These are phyloP conservation scores for Cotesia chilonis DNA, from an alignment of 1,140 invertebrate genomes.

Conservation along the genomic window DNA sequence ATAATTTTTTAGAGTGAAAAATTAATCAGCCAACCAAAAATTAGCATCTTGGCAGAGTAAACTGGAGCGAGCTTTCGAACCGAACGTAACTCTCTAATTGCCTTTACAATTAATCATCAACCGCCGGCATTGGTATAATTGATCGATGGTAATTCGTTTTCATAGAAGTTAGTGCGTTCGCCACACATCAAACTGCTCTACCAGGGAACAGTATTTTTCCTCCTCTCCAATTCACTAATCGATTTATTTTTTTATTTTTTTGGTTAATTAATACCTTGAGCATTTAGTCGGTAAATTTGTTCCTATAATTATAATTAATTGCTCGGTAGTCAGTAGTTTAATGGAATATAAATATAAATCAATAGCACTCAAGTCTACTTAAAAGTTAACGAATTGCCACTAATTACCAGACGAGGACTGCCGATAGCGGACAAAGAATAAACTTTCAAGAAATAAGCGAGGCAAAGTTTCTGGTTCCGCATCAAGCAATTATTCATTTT, in stretches of 20 bases:
- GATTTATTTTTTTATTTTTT: conserved; percentile 3
- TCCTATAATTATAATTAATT: no score
- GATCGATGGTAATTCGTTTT: conserved; percentile 35
- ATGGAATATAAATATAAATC: no score
- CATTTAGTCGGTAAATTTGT: no score
- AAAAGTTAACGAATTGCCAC: not conserved
- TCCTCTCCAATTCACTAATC: conserved; percentile 15
- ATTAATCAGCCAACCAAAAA: no score
- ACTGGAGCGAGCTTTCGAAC: not conserved
- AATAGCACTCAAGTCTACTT: no score
- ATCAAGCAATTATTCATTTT: no score
- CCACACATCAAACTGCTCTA: not conserved
- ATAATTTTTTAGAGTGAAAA: no score
- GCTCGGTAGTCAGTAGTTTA: no score
- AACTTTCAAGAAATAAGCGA: no score
- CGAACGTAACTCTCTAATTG: conserved; percentile 35
- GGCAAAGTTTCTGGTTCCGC: no score
- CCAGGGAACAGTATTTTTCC: not conserved
- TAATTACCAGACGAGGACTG: not conserved
- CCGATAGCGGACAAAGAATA: not conserved
- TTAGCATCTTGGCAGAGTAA: no score
- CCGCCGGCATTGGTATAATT: conserved; percentile 32
- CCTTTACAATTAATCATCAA: conserved; percentile 36
- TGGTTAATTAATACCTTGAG: no score
- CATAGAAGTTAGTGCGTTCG: not conserved